Evolutionary conservation across 1,140 invertebrate genomes (phyloP).

Genomic region (Zaprionus gabonicus): DNA sequence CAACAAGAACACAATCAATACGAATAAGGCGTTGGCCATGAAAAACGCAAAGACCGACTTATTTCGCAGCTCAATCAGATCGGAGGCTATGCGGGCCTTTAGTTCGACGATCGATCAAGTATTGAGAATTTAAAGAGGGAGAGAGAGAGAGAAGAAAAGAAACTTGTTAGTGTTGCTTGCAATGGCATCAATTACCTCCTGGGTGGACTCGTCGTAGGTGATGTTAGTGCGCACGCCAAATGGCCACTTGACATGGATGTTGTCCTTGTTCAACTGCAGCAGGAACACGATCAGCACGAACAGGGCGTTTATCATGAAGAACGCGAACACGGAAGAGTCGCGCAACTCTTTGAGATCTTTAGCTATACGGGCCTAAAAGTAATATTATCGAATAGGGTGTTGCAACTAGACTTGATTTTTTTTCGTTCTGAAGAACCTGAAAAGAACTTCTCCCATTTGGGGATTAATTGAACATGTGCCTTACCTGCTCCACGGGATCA

Average conservation of each 20-base stretch:
- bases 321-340: constrained; percentile 97
- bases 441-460: too few relatives aligned
- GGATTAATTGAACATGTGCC: background rate
- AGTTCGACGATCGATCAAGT: constrained; percentile 52
- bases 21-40: constrained; percentile 99
- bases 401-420: background rate
- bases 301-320: constrained; percentile 99
- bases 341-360: constrained; percentile 95
- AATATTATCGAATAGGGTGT: constrained; percentile 36
- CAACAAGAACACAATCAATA: constrained; percentile 98
- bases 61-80: constrained; percentile 96
- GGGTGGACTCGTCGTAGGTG: constrained; percentile 93
- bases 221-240: constrained; percentile 97
- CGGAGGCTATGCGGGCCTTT: constrained; percentile 94
- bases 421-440: background rate
- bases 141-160: constrained; percentile 54
- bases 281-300: constrained; percentile 99
- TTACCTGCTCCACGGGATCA: constrained; percentile 95
- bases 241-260: constrained; percentile 96
- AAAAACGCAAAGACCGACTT: constrained; percentile 99
- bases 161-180: constrained; percentile 69
- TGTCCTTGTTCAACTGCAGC: constrained; percentile 98
- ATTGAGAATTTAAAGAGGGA: constrained; percentile 37
- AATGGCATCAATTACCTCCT: constrained; percentile 90
- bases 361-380: constrained; percentile 92